Conservation (phyloP, 92 coral and sea anemone species). For the Metridium senile region DNA sequence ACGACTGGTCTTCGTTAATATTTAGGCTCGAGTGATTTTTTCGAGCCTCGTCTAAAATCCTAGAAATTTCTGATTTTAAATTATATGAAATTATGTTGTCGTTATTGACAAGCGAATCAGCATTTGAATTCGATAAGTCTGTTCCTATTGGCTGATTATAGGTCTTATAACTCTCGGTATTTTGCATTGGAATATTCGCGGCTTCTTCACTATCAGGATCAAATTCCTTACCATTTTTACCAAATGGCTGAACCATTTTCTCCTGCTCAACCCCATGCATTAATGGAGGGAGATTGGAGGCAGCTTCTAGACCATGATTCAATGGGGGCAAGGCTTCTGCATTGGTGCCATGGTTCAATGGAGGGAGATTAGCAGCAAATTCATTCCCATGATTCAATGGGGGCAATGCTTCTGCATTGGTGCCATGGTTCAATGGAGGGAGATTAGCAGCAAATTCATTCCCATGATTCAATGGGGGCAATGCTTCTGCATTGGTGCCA, state of each 20-base stretch:
- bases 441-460: slow-evolving; percentile 37
- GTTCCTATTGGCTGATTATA: slow-evolving; percentile 16
- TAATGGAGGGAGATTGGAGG: slow-evolving; percentile 72
- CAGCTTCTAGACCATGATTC: slow-evolving; percentile 51
- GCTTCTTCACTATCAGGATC: slow-evolving; percentile 41
- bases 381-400: slow-evolving; percentile 67
- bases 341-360: slow-evolving; percentile 56
- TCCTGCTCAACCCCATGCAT: slow-evolving; percentile 48
- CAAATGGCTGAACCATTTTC: slow-evolving; percentile 34
- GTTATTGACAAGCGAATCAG: neutral
- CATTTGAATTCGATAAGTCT: neutral
- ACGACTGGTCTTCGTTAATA: neutral
- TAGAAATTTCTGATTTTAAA: slow-evolving; percentile 20
- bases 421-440: slow-evolving; percentile 66
- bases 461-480: slow-evolving; percentile 71
- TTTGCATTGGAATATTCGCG: slow-evolving; percentile 12
- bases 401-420: slow-evolving; percentile 50
- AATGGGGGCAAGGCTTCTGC: slow-evolving; percentile 52
- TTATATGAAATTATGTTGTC: slow-evolving; percentile 15
- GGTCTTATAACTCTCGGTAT: slow-evolving; percentile 10
- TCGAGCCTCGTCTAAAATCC: slow-evolving; percentile 12
- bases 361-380: slow-evolving; percentile 50
- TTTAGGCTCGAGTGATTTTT: neutral
- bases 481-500: slow-evolving; percentile 46
- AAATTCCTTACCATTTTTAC: slow-evolving; percentile 27